Evolutionary conservation across 2,113 vertebrate genomes (phyloP).

Genomic region (Ophthalmolycus amberensis): DNA sequence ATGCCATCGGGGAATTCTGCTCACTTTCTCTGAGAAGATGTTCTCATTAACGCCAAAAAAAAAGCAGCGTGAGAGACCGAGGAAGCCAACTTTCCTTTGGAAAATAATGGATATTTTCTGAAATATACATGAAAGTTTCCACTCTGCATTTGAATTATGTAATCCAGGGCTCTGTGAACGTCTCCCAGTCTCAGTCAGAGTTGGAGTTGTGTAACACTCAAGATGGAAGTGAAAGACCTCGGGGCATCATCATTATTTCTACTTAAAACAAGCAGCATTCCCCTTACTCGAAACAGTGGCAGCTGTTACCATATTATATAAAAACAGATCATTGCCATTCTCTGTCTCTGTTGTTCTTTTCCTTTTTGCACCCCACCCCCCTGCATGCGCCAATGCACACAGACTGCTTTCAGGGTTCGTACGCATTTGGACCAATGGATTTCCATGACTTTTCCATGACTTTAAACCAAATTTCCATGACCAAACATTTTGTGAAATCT

Average conservation of each 20-base stretch:
- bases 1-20: slow-evolving; percentile 15
- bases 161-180: slow-evolving; percentile 42
- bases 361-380: neutral
- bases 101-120: slow-evolving; percentile 70
- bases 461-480: too few species aligned
- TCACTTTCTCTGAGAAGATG: slow-evolving; percentile 7
- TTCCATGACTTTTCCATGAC: too few species aligned
- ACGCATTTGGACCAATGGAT: too few species aligned
- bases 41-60: slow-evolving; percentile 60
- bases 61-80: slow-evolving; percentile 18
- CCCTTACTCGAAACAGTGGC: slow-evolving; percentile 28
- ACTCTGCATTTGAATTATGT: slow-evolving; percentile 61
- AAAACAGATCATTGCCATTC: slow-evolving; percentile 54
- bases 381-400: too few species aligned
- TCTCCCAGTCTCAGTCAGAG: slow-evolving; percentile 32
- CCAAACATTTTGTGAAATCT: too few species aligned
- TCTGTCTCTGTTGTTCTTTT: slow-evolving; percentile 31
- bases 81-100: slow-evolving; percentile 16
- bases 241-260: slow-evolving; percentile 49
- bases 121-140: slow-evolving; percentile 75
- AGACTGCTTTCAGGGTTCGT: too few species aligned
- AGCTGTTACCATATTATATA: slow-evolving; percentile 56
- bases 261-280: slow-evolving; percentile 44
- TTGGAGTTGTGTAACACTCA: slow-evolving; percentile 51
- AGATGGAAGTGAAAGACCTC: slow-evolving; percentile 47